Evolutionary conservation across 2,888 invertebrate species (phyloP), one percentile per base, ranked within the genome.

Genomic region (Scaptomyza cyrtandrae): DNA sequence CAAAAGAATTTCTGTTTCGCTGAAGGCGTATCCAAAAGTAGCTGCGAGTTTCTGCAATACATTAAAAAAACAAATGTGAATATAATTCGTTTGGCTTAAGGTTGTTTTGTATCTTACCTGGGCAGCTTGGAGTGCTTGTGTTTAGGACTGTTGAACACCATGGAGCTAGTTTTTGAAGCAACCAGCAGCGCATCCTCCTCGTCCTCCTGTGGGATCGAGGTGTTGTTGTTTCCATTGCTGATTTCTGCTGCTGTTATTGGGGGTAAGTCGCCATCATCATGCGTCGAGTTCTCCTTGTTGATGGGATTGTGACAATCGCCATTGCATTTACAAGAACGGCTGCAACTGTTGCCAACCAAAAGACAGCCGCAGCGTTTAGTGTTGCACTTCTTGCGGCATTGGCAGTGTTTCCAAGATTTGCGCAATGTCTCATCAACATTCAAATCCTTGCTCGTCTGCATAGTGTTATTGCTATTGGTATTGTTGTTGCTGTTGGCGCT

Each of bases 1-100:
- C 24, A 63, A 41, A 76, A 75, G 46, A 76, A 76, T 37, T 75
- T 76, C 14, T 66, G 27, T 24, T 60, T 71, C 2, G 68, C 55
- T 6, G 75, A 69, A 0, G 76, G 76, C 24, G 76, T 69, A 10
- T 75, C 41, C 1, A 76, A 50, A 7, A 35, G 66, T 0, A 76
- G 35, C 0, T 33, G 27, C 3, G 76, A 63, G 7, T 50, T 46
- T 10, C 76, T 76, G 62, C 2, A 58, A 59, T 27, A 37, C 1
- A 29, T 14, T 4, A 14, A 14, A 16, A 37, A 16, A 10, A 39
- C 24, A 19, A 11, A 31, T 24, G 11, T 10, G 6, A 11, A 14
- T 37, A 24, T n/a, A 39, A 11, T 7, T 7, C 10, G 16, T 31
- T 4, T 1, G 5, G 29, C 7, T 33, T 10, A n/a, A 6, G 2